Evolutionary conservation across 2,797 vertebrate species (phyloP).

Genomic region (Mareca penelope): DNA sequence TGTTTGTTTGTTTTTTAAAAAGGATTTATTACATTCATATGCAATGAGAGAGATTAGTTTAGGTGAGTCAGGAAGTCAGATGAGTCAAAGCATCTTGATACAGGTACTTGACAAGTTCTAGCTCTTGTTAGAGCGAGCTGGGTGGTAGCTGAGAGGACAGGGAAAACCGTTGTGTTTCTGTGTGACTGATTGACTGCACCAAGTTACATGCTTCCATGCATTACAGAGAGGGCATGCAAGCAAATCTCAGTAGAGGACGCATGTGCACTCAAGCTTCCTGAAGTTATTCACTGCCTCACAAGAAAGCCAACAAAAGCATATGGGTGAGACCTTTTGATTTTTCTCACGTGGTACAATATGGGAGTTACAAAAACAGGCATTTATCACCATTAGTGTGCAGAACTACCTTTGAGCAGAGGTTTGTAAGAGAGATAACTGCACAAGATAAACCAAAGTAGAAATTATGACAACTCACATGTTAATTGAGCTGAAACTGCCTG

Average conservation of each 20-base stretch:
- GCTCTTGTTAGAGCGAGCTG: not conserved
- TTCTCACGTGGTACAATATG: not conserved
- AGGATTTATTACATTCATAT: not conserved
- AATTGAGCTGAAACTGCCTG: not conserved
- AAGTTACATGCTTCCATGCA: accelerated
- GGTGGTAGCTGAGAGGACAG: not conserved
- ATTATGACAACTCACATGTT: not conserved
- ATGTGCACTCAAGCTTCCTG: not conserved
- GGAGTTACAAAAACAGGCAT: not conserved
- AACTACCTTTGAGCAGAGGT: not conserved
- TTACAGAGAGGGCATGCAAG: not conserved
- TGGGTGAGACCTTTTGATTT: not conserved
- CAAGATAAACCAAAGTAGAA: not conserved
- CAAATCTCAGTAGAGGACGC: not conserved
- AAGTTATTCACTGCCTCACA: not conserved
- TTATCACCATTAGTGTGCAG: not conserved
- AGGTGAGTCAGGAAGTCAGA: not conserved
- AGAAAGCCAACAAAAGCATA: not conserved
- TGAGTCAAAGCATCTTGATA: not conserved
- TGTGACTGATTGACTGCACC: not conserved
- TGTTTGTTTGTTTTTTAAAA: not conserved
- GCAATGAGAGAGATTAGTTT: not conserved
- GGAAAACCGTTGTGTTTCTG: not conserved
- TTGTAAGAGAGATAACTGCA: not conserved
- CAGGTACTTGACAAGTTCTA: not conserved